Base-by-base conservation (phyloP, 2,113 vertebrate genomes). In the Gadus chalcogrammus region DNA sequence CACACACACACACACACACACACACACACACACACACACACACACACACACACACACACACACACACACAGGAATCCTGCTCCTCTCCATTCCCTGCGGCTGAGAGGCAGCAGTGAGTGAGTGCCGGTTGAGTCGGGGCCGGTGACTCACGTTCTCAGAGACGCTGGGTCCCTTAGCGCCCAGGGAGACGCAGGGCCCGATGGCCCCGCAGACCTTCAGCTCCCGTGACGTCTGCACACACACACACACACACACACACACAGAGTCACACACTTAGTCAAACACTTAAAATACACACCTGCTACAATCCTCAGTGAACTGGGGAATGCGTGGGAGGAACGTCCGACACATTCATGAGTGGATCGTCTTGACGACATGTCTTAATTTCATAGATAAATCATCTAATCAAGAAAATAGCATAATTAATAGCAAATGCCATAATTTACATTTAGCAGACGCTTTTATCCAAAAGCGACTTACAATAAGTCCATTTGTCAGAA, bases 161-260 rank as follows among this genome's bases (percentile, higher is more conserved):
- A 99, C 94, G 71, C 93, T 93, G 0, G 94, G 82, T 12, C 95
- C 93, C 90, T 99, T 99, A 70, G 91, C 87, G 81, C 94, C 94
- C 81, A 99, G 87, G 15, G 97, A 97, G 69, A 96, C 79, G 31
- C 97, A 98, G 0, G 96, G 96, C 65, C 97, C 97, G 55, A 99
- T 96, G 72, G 95, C 87, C 58, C 97, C 97, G 4, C 93, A 92
- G 59, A 99, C 92, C 81, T 98, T 99, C 88, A 99, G 87, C 73
- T 99, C 97, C 80, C 96, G 93, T 15, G 95, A 94, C 0, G 95
- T 97, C 97, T 99, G 66, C 60, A 87, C 75, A 1, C 80, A 79
- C 12, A 15, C 16, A 48, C 35, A 18, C 13, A 56, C 55, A 16
- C 4, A 56, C 2, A 56, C 12, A 15, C 16, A 48, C 35, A 18